phyloP scores from a whole-genome alignment of 2,113 vertebrate genomes.

The Rhabdornis inornatus region DNA sequence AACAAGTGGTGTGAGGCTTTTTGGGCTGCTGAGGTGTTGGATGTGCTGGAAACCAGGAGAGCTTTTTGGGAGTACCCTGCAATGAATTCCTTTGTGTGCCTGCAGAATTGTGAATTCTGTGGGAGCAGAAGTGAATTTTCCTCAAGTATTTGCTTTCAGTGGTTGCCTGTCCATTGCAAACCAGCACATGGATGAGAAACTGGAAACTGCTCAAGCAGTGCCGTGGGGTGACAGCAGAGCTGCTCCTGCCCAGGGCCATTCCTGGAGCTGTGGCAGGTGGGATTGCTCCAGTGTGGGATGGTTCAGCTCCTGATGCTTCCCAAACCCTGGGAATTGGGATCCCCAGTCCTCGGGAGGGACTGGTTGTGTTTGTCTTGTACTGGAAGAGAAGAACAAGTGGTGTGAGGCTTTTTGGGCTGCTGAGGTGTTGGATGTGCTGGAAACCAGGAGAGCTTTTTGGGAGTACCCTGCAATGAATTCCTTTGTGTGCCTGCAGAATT shows the following conservation, averaged over 20 bases:
- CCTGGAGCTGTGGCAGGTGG: neutral
- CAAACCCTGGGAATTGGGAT: neutral
- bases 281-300: neutral
- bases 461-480: accelerated
- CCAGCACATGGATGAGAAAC: too few relatives aligned
- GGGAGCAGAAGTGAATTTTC: neutral
- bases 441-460: neutral
- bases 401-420: neutral
- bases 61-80: neutral
- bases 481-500: accelerated
- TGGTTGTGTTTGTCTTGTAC: accelerated
- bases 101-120: accelerated
- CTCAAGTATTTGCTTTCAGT: neutral
- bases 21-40: neutral
- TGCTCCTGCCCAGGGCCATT: too few relatives aligned
- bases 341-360: accelerated
- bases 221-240: neutral
- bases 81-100: accelerated
- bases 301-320: neutral
- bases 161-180: neutral
- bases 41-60: neutral
- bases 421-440: neutral
- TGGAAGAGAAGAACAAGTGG: accelerated
- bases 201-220: accelerated
- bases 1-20: accelerated